Conservation (phyloP, 2,888 invertebrate species). For the Eilema sororculum region DNA sequence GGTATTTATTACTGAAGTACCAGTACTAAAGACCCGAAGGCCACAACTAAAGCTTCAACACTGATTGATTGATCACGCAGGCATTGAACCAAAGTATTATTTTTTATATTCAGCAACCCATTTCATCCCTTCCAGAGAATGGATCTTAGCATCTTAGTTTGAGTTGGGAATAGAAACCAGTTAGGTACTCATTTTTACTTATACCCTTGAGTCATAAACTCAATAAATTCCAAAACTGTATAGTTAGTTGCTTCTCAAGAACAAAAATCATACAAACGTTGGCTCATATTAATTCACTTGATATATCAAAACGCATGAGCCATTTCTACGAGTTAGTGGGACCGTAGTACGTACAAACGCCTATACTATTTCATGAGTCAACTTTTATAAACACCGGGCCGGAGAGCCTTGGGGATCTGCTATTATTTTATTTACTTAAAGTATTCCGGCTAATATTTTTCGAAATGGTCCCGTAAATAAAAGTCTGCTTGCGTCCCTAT, state of each 20-base stretch:
- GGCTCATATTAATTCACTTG: constrained; percentile 44
- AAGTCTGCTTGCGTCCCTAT: constrained; percentile 14
- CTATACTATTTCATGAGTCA: constrained; percentile 54
- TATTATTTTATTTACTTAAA: constrained; percentile 49
- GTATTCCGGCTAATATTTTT: constrained; percentile 42
- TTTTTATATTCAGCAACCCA: too few relatives aligned
- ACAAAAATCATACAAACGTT: constrained; percentile 38
- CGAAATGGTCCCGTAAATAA: constrained; percentile 30
- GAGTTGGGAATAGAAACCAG: background rate
- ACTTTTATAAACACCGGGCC: constrained; percentile 44
- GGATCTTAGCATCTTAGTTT: background rate
- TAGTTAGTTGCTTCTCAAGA: constrained; percentile 15
- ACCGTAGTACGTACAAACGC: constrained; percentile 38
- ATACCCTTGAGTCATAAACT: background rate
- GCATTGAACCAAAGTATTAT: too few relatives aligned
- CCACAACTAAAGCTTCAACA: too few relatives aligned
- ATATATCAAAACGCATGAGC: constrained; percentile 44
- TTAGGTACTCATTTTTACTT: too few relatives aligned
- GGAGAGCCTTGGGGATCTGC: constrained; percentile 32
- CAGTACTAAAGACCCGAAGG: too few relatives aligned
- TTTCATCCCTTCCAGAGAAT: background rate
- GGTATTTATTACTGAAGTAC: too few relatives aligned
- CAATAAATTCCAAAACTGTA: too few relatives aligned
- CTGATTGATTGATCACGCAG: too few relatives aligned
- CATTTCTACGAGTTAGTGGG: constrained; percentile 49